These are phyloP conservation scores for Athalia cordata DNA, from an alignment of 2,888 invertebrate species.

Conservation along the genomic window DNA sequence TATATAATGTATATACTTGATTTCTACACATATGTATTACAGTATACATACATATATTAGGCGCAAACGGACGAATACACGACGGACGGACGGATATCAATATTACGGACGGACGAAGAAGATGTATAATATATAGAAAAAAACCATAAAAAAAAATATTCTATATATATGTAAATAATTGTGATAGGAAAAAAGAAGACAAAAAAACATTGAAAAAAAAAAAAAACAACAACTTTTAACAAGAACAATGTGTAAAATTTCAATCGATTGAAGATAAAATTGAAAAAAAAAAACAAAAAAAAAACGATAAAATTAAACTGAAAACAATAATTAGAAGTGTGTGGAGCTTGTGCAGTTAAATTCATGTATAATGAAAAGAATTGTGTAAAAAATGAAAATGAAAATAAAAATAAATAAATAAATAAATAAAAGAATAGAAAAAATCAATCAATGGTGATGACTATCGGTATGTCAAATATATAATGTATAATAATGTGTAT, in stretches of 20 bases:
- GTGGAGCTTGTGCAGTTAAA: too few species aligned
- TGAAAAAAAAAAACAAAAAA: constrained; percentile 67
- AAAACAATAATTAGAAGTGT: too few species aligned
- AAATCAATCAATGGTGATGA: neutral
- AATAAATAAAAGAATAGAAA: neutral
- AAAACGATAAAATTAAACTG: neutral
- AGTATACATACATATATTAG: constrained; percentile 16
- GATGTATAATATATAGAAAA: neutral
- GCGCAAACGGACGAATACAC: constrained; percentile 44
- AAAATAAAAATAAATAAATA: neutral
- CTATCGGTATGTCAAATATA: neutral
- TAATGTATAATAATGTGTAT: neutral
- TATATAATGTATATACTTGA: constrained; percentile 16
- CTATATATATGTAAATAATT: neutral
- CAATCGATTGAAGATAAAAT: neutral
- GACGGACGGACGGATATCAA: constrained; percentile 21
- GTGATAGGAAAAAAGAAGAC: constrained; percentile 1
- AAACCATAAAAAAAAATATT: constrained; percentile 5
- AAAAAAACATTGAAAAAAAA: constrained; percentile 7
- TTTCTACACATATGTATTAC: neutral
- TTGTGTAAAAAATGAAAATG: neutral
- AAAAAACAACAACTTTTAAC: too few species aligned
- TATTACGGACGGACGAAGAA: constrained; percentile 40
- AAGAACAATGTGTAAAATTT: too few species aligned
- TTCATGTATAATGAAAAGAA: neutral